Percentiles rank a stretch among this genome's conserved stretches.
Evolutionary conservation across 2,113 vertebrate genomes (phyloP).

Genomic region (Psophia crepitans): DNA sequence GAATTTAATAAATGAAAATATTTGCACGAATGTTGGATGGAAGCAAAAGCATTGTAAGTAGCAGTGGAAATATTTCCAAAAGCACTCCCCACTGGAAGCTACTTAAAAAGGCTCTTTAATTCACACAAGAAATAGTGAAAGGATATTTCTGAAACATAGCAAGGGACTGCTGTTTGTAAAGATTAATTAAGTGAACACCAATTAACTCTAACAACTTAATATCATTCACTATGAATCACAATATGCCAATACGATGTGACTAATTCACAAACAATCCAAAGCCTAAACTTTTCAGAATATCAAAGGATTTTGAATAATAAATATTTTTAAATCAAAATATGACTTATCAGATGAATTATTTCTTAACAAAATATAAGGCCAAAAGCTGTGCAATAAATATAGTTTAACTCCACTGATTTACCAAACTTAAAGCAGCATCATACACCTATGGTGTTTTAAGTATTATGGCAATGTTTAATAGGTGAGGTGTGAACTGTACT

Average conservation of each 20-base stretch:
- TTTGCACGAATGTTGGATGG: background rate
- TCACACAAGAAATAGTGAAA: background rate
- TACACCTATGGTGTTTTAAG: background rate
- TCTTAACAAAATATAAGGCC: background rate
- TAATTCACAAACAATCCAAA: background rate
- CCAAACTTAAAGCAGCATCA: background rate
- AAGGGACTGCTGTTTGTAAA: background rate
- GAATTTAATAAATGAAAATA: background rate
- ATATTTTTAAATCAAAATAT: background rate
- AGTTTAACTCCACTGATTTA: background rate
- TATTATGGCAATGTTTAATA: background rate
- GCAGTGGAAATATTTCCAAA: background rate
- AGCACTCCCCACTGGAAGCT: background rate
- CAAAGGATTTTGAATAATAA: background rate
- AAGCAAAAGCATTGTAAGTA: background rate
- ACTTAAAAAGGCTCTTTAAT: background rate
- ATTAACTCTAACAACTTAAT: background rate
- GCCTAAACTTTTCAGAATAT: background rate
- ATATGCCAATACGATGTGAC: background rate
- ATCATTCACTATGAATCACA: background rate
- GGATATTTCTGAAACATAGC: background rate
- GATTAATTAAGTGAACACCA: background rate
- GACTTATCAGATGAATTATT: background rate
- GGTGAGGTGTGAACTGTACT: background rate
- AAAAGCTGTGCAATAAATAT: background rate